phyloP scores from a whole-genome alignment of 2,113 vertebrate genomes.

The Psilopsiagon aymara region DNA sequence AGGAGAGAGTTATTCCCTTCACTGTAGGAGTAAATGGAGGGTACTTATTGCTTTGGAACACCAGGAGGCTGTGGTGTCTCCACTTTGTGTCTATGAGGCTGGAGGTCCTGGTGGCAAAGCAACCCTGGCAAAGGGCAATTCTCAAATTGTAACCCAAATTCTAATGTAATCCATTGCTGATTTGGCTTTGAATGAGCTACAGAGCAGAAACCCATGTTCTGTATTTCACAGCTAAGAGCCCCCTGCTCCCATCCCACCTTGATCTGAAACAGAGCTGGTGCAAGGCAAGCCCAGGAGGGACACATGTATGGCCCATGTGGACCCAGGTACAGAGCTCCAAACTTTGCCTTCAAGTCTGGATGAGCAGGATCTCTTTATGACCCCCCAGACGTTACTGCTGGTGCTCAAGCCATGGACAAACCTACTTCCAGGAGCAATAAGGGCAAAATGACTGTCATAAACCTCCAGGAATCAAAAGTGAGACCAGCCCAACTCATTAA shows the following conservation, averaged over 20 bases:
- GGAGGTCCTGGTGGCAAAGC: too few species aligned
- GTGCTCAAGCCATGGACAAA: neutral
- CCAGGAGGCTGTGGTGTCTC: neutral
- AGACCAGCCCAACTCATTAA: conserved; percentile 77
- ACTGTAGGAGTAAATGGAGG: neutral
- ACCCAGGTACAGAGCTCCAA: neutral
- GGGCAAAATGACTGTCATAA: conserved; percentile 58
- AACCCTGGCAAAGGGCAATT: too few species aligned
- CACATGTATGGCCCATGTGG: too few species aligned
- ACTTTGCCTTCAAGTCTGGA: neutral
- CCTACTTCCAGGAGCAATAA: conserved; percentile 55
- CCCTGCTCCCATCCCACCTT: too few species aligned
- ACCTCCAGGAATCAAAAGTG: conserved; percentile 63
- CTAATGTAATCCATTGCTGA: too few species aligned
- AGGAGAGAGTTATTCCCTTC: neutral
- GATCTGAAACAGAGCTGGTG: neutral
- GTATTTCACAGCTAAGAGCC: too few species aligned
- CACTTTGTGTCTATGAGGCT: neutral
- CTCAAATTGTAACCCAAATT: too few species aligned
- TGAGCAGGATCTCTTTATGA: neutral
- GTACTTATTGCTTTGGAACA: neutral
- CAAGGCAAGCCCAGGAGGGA: neutral
- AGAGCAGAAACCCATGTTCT: too few species aligned
- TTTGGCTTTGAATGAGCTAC: too few species aligned
- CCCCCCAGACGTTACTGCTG: neutral